These are phyloP conservation scores for Larimichthys polyactis DNA, from an alignment of 2,113 vertebrate genomes.

Conservation along the genomic window DNA sequence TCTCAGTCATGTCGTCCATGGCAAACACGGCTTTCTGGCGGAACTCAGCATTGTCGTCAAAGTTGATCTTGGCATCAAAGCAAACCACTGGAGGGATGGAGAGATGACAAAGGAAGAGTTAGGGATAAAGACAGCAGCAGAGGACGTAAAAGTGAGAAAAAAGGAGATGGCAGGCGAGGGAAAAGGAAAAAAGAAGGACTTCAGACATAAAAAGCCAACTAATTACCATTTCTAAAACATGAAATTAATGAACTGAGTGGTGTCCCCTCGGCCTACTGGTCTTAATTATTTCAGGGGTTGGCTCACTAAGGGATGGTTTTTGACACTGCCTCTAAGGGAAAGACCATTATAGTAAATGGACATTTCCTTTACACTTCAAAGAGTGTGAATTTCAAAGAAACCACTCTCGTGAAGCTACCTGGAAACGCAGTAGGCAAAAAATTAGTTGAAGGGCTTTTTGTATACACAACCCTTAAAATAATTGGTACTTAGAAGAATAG, in stretches of 20 bases:
- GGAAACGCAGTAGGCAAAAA: conserved; percentile 14
- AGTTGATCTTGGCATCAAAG: conserved; percentile 99
- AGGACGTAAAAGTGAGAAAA: neutral
- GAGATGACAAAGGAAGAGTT: conserved; percentile 43
- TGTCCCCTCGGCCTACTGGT: conserved; percentile 51
- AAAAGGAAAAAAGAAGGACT: conserved; percentile 13
- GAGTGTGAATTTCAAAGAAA: conserved; percentile 61
- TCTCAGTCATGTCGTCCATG: conserved; percentile 96
- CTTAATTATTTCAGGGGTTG: conserved; percentile 65
- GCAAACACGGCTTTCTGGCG: conserved; percentile 97
- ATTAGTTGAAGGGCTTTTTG: neutral
- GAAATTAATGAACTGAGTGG: conserved; percentile 54
- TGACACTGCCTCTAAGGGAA: conserved; percentile 58
- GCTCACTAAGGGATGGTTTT: conserved; percentile 44
- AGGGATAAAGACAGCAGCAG: conserved; percentile 15
- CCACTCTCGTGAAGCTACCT: conserved; percentile 28
- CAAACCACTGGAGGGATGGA: conserved; percentile 89
- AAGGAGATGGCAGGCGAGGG: conserved; percentile 3
- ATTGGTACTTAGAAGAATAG: conserved; percentile 1
- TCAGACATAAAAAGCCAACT: conserved; percentile 17
- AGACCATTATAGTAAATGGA: conserved; percentile 58
- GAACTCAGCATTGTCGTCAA: conserved; percentile 99
- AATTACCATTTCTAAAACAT: conserved; percentile 59
- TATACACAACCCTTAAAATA: conserved; percentile 2
- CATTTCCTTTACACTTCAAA: conserved; percentile 68